Evolutionary conservation across 2,797 vertebrate species (phyloP), one percentile per base, ranked within the genome.

Genomic region (Sebastes hubbsi): DNA sequence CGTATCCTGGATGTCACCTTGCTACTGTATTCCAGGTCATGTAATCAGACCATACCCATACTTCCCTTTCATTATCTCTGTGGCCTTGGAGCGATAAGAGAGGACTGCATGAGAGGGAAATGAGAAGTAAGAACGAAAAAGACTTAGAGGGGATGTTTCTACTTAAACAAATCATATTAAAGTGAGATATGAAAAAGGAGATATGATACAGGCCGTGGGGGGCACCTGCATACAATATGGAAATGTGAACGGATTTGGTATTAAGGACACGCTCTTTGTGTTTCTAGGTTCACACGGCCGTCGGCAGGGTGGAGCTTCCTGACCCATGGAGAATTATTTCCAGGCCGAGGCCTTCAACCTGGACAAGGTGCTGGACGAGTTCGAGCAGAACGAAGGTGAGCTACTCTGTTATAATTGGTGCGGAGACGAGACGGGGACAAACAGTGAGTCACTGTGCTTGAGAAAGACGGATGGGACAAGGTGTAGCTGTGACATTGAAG

Each of bases 251-350:
- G 0, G 24, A 29, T 49, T 8, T 62, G 12, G 25, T 16, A 13
- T 66, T 80, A 42, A 88, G 12, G 38, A 38, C 46, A 8, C 1
- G 1, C 62, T 84, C 62, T 71, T 66, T 58, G 32, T 80, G 65
- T 52, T 56, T 64, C 27, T 66, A 96, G 95, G 95, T 94, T 96
- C 92, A 88, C 87, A 11, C 82, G 78, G 85, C 90, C 49, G 85
- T 90, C 71, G 80, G 86, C 93, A 94, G 94, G 90, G 95, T 95
- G 96, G 96, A 93, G 95, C 95, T 96, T 97, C 91, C 93, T 97
- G 95, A 98, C 97, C 91, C 97, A 99, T 99, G 98, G 98, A 99
- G 98, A 99, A 99, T 97, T 99, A 99, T 93, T 99, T 99, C 95
- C 98, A 99, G 97, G 97, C 98, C 94, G 98, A 99, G 95, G 97